Evolutionary conservation across 2,797 vertebrate genomes (phyloP).

Genomic region (Sebastes taczanowskii): DNA sequence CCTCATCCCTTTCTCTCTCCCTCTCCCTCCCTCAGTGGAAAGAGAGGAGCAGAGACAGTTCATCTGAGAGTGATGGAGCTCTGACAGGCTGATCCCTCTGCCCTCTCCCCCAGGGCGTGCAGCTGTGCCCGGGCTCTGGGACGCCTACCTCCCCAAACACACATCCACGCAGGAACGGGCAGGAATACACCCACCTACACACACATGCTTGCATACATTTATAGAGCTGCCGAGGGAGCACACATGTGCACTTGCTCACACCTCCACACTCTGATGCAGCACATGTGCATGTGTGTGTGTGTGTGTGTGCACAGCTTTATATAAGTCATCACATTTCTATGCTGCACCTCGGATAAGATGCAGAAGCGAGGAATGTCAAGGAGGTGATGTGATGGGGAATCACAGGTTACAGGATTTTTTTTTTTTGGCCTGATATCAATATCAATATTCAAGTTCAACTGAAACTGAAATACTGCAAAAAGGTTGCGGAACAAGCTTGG

Average conservation of each 20-base stretch:
- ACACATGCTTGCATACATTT: slow-evolving; percentile 65
- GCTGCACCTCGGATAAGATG: not conserved
- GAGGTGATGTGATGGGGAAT: slow-evolving; percentile 27
- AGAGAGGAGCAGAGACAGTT: slow-evolving; percentile 41
- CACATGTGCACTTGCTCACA: slow-evolving; percentile 62
- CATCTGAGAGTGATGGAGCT: slow-evolving; percentile 66
- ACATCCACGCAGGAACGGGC: slow-evolving; percentile 48
- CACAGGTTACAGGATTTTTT: slow-evolving; percentile 8
- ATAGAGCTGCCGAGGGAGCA: slow-evolving; percentile 48
- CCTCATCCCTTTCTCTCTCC: slow-evolving; percentile 25
- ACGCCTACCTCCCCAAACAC: slow-evolving; percentile 64
- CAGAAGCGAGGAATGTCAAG: not conserved
- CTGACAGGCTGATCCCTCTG: slow-evolving; percentile 72
- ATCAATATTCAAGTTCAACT: slow-evolving; percentile 4
- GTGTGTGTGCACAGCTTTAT: slow-evolving; percentile 41
- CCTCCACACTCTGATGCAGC: slow-evolving; percentile 59
- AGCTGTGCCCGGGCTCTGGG: slow-evolving; percentile 68
- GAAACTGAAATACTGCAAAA: not conserved
- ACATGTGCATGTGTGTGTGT: slow-evolving; percentile 27
- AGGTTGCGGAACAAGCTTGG: not conserved
- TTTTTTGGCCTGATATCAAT: slow-evolving; percentile 14
- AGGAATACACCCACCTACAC: slow-evolving; percentile 65
- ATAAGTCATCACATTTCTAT: slow-evolving; percentile 42
- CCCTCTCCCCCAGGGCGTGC: slow-evolving; percentile 70
- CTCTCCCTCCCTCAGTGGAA: slow-evolving; percentile 18